A percentile compares a stretch with the other conserved stretches of the same genome.
phyloP scores from a whole-genome alignment of 2,888 invertebrate genomes.

The Metalampra italica region DNA sequence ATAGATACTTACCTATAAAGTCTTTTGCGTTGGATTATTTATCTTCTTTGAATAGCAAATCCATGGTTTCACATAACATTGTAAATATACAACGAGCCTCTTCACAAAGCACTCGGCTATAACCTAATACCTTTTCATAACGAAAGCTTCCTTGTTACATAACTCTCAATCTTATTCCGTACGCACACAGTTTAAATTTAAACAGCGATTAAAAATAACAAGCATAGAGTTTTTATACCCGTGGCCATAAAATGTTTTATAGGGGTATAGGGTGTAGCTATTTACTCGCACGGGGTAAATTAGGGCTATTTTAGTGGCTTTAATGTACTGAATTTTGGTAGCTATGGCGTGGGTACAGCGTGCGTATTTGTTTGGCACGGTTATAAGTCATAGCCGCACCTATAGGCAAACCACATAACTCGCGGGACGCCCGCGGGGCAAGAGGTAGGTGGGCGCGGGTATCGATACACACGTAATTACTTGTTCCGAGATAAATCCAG shows the following conservation, averaged over 20 bases:
- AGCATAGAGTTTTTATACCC: not conserved
- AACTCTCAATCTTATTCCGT: not conserved
- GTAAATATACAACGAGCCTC: slow-evolving; percentile 1
- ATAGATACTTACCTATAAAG: no score
- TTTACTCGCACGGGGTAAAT: not conserved
- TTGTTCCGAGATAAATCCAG: no score
- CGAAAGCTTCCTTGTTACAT: not conserved
- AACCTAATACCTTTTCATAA: slow-evolving; percentile 3
- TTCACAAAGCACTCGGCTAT: not conserved
- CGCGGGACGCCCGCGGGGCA: no score
- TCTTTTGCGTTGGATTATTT: not conserved
- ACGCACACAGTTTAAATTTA: not conserved
- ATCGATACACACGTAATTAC: no score
- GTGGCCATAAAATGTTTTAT: slow-evolving; percentile 1
- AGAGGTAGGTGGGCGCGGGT: no score
- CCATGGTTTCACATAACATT: not conserved
- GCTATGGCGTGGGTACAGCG: not conserved
- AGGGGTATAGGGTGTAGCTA: not conserved
- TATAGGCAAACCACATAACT: no score
- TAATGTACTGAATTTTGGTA: not conserved
- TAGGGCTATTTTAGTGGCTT: not conserved
- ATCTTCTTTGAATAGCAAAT: not conserved
- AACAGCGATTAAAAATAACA: not conserved
- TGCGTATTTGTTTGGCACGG: not conserved
- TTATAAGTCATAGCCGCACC: no score